Percentiles rank a stretch among this genome's conserved stretches.
phyloP scores from a whole-genome alignment of 1,140 invertebrate genomes.

The Grapholita molesta region DNA sequence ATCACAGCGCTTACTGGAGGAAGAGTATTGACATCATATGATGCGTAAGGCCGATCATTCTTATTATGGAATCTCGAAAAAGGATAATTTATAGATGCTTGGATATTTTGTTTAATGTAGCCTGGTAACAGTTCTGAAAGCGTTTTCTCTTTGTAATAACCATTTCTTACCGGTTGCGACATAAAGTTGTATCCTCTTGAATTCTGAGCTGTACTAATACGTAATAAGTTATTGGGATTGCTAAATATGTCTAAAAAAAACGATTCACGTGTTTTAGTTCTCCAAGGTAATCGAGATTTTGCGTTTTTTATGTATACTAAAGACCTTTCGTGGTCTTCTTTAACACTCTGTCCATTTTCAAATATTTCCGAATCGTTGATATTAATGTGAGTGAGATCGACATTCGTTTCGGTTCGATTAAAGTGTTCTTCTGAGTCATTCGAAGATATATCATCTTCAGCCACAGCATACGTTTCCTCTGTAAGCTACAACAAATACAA shows the following conservation, averaged over 20 bases:
- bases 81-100: background rate
- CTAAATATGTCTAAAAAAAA: background rate
- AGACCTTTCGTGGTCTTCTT: slow-evolving; percentile 37
- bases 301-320: slow-evolving; percentile 29
- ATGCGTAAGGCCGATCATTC: too few species aligned
- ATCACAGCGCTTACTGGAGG: too few species aligned
- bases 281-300: background rate
- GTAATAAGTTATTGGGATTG: background rate
- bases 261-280: background rate
- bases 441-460: background rate
- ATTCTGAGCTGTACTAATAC: background rate
- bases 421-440: background rate
- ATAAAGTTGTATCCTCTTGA: background rate
- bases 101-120: background rate
- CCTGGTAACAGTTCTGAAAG: background rate
- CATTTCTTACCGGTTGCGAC: background rate
- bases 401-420: background rate
- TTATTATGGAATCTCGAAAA: too few species aligned
- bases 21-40: too few species aligned
- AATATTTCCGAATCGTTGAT: slow-evolving; percentile 28
- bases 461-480: background rate
- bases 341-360: slow-evolving; percentile 23
- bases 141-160: background rate
- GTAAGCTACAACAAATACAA: background rate
- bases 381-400: slow-evolving; percentile 12